Conservation (phyloP, 2,113 vertebrate genomes). For the Pyxicephalus adspersus region DNA sequence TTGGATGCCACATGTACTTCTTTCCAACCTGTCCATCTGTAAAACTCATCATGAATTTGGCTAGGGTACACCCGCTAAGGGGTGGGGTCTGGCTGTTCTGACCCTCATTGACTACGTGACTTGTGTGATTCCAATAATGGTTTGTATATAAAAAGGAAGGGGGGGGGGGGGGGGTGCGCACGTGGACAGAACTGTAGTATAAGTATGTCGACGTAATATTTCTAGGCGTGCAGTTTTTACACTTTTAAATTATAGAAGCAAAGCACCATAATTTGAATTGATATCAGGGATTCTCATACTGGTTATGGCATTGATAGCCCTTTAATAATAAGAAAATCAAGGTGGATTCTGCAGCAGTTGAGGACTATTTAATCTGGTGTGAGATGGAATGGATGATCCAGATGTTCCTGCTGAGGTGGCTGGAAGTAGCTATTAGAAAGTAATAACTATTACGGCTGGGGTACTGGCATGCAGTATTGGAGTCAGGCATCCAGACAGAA, state of each 20-base stretch:
- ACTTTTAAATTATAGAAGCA: no score
- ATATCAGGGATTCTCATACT: no score
- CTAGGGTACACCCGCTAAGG: not conserved
- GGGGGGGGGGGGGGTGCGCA: not conserved
- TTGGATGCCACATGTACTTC: not conserved
- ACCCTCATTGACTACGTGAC: conserved; percentile 22
- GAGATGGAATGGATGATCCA: conserved; percentile 12
- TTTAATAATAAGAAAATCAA: no score
- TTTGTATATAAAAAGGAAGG: not conserved
- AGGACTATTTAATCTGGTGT: no score
- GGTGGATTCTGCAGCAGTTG: no score
- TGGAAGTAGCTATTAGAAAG: not conserved
- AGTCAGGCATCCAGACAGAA: no score
- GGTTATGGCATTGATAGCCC: no score
- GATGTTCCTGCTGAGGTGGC: conserved; percentile 31
- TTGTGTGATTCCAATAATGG: conserved; percentile 13
- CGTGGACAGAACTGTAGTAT: not conserved
- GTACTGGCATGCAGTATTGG: not conserved
- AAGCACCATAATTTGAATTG: no score
- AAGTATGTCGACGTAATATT: not conserved
- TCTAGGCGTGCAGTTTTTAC: no score
- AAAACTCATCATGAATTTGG: conserved; percentile 1
- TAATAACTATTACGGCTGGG: not conserved
- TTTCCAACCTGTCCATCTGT: conserved; percentile 1
- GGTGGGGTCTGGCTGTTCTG: not conserved